Conservation (phyloP, 1,140 invertebrate genomes). For the Penaeus chinensis region DNA sequence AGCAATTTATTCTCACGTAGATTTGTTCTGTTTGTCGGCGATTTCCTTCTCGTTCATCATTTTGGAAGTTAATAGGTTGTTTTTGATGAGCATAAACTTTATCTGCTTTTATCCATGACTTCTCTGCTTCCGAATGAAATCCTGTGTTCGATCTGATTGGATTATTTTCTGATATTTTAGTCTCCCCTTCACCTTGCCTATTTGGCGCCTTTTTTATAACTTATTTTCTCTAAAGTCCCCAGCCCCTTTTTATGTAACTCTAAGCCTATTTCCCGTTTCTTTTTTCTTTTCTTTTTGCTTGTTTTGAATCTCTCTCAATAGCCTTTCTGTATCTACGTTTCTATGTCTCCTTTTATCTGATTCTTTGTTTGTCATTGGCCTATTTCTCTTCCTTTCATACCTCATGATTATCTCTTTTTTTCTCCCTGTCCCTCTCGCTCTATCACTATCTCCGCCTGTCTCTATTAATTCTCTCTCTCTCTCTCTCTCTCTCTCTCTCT, state of each 20-base stretch:
- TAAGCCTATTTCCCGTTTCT: neutral
- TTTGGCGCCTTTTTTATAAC: neutral
- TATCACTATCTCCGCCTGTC: neutral
- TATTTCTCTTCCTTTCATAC: constrained; percentile 3
- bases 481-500: constrained; percentile 66
- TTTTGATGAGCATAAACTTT: no score
- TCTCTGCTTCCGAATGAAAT: no score
- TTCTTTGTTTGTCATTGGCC: neutral
- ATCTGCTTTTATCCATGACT: no score
- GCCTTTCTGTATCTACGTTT: constrained; percentile 7
- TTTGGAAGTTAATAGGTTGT: no score
- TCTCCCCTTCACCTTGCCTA: neutral
- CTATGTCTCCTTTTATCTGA: constrained; percentile 2
- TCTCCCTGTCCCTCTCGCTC: neutral
- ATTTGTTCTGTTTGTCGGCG: no score
- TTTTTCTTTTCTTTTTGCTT: neutral
- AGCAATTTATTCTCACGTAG: no score
- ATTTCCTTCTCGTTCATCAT: no score
- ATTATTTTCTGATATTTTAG: no score
- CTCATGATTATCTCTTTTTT: neutral
- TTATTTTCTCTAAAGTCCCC: neutral
- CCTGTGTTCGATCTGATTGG: no score
- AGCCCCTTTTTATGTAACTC: neutral
- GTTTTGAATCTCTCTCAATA: neutral
- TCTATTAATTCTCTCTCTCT: constrained; percentile 13